Evolutionary conservation across 2,113 vertebrate genomes (phyloP).

Genomic region (Microcebus griseorufus): DNA sequence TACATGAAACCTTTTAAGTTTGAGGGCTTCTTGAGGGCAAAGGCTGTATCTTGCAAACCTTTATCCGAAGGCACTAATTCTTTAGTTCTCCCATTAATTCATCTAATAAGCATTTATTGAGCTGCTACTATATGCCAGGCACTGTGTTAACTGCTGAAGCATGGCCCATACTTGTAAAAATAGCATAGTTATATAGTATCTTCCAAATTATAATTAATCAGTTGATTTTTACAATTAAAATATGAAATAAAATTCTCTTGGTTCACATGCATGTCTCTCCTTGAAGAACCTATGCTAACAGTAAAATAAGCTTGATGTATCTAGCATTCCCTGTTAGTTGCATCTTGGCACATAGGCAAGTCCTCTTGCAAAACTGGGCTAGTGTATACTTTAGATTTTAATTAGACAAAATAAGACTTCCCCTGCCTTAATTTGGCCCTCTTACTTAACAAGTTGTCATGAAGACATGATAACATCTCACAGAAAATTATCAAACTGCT

Average conservation of each 20-base stretch:
- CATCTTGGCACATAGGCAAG: not conserved
- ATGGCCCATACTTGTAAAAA: not conserved
- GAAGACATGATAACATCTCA: not conserved
- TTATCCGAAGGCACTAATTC: not conserved
- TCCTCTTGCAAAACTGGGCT: not conserved
- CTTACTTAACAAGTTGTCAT: slow-evolving; percentile 18
- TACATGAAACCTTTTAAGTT: not conserved
- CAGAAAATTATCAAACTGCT: not conserved
- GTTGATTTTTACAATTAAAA: slow-evolving; percentile 1
- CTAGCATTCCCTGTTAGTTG: not conserved
- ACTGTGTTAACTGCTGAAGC: not conserved
- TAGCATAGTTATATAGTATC: not conserved
- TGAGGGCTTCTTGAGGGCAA: not conserved
- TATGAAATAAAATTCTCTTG: not conserved
- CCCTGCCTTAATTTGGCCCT: not conserved
- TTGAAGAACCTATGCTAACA: not conserved
- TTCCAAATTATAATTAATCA: not conserved
- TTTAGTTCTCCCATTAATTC: not conserved
- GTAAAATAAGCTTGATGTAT: not conserved
- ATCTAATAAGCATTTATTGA: not conserved
- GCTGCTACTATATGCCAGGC: not conserved
- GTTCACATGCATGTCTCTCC: not conserved
- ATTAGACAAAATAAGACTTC: slow-evolving; percentile 1
- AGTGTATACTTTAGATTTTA: slow-evolving; percentile 13
- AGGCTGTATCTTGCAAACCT: not conserved